A percentile compares a stretch with the other conserved stretches of the same genome.
These are phyloP conservation scores for Protophormia terraenovae DNA, from an alignment of 2,888 invertebrate species.

Conservation along the genomic window DNA sequence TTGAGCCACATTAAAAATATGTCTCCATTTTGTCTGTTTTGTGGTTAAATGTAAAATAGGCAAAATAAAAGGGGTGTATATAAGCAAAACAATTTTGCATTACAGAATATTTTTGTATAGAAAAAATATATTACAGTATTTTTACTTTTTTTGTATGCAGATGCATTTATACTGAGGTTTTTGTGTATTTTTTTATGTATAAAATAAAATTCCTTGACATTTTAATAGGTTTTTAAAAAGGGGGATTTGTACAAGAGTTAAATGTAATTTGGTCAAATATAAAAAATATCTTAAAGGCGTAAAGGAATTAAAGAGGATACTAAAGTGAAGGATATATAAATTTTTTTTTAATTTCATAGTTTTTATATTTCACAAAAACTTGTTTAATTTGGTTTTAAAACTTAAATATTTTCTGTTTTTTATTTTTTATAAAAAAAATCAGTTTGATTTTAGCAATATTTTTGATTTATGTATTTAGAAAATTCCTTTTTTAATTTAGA, in stretches of 20 bases:
- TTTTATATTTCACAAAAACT: too few relatives aligned
- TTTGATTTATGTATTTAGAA: too few relatives aligned
- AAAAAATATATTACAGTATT: not conserved
- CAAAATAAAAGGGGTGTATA: not conserved
- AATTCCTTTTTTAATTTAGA: not conserved
- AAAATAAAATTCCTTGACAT: constrained; percentile 33
- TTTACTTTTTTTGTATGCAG: not conserved
- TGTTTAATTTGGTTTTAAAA: too few relatives aligned
- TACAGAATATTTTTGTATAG: not conserved
- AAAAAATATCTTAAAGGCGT: not conserved
- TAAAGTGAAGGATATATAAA: too few relatives aligned
- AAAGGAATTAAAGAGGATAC: not conserved
- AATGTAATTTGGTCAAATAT: not conserved
- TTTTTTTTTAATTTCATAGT: too few relatives aligned
- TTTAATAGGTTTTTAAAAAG: constrained; percentile 31
- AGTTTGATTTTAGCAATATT: too few relatives aligned
- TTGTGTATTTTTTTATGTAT: not conserved
- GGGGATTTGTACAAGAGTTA: not conserved
- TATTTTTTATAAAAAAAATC: too few relatives aligned
- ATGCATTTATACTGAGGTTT: not conserved
- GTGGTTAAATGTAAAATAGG: constrained; percentile 16
- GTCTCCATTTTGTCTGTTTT: constrained; percentile 50
- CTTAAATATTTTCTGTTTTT: too few relatives aligned
- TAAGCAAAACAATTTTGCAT: not conserved
- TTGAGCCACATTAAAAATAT: constrained; percentile 12